phyloP scores from a whole-genome alignment of 2,888 invertebrate genomes.

The Sarcophaga rosellei region DNA sequence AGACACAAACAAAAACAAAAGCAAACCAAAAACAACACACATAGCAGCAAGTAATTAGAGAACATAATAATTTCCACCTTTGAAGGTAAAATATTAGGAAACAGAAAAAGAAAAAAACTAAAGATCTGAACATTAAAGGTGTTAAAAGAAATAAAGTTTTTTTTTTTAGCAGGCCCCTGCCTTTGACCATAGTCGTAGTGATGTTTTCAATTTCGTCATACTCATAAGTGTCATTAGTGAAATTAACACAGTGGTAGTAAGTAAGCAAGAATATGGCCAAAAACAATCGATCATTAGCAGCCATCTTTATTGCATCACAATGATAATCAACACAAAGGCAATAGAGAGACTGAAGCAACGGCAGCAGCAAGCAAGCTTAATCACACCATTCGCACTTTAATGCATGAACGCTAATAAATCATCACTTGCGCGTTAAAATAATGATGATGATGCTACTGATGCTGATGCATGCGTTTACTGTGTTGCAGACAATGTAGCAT shows the following conservation, averaged over 20 bases:
- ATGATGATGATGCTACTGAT: conserved; percentile 53
- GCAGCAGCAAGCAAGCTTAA: conserved; percentile 10
- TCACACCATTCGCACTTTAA: conserved; percentile 63
- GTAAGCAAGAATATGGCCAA: conserved; percentile 25
- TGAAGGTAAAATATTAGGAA: neutral
- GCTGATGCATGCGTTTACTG: conserved; percentile 31
- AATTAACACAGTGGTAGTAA: conserved; percentile 14
- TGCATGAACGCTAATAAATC: conserved; percentile 69
- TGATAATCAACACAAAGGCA: conserved; percentile 16
- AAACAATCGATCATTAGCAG: conserved; percentile 46
- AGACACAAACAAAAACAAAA: neutral
- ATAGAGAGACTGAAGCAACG: neutral
- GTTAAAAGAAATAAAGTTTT: conserved; percentile 53
- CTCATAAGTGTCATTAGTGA: conserved; percentile 41
- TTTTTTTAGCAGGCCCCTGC: conserved; percentile 4
- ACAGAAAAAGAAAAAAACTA: neutral
- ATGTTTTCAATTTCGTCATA: conserved; percentile 18
- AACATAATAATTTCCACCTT: conserved; percentile 45
- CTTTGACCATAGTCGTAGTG: neutral
- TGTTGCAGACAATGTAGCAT: neutral
- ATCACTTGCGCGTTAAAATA: conserved; percentile 51
- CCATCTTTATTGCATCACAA: conserved; percentile 6
- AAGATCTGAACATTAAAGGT: conserved; percentile 39
- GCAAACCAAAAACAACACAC: no score
- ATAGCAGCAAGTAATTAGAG: conserved; percentile 54